phyloP scores from a whole-genome alignment of 2,888 invertebrate genomes.

The Charanyca ferruginea region DNA sequence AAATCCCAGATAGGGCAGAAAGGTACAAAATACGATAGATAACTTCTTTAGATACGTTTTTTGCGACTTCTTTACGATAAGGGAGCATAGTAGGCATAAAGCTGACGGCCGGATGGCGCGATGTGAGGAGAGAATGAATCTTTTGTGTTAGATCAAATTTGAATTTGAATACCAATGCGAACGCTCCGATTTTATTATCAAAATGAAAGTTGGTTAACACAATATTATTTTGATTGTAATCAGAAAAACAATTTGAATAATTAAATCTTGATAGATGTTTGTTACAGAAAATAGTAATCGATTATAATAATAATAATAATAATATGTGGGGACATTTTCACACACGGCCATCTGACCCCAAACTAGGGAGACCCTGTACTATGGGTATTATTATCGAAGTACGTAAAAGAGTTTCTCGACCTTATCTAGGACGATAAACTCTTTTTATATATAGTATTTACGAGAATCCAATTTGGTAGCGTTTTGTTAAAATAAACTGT shows the following conservation, averaged over 20 bases:
- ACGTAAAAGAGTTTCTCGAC: too few relatives aligned
- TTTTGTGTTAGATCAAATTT: constrained; percentile 61
- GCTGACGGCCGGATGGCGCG: constrained; percentile 40
- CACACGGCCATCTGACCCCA: too few relatives aligned
- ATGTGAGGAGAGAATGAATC: constrained; percentile 58
- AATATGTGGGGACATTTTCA: too few relatives aligned
- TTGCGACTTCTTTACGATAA: constrained; percentile 62
- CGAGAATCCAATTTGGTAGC: background rate
- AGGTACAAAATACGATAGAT: constrained; percentile 63
- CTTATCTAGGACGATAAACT: background rate
- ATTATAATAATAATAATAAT: too few relatives aligned
- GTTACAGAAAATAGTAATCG: constrained; percentile 21
- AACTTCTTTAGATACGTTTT: constrained; percentile 62
- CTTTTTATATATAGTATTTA: constrained; percentile 1
- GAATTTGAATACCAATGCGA: constrained; percentile 60
- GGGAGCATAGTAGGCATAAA: constrained; percentile 49
- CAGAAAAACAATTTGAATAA: constrained; percentile 52
- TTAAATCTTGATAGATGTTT: constrained; percentile 45
- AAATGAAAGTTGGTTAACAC: constrained; percentile 55
- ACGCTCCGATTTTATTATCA: constrained; percentile 49
- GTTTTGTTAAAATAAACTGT: too few relatives aligned
- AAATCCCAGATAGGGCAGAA: constrained; percentile 52
- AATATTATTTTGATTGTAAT: constrained; percentile 56
- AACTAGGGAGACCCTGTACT: too few relatives aligned
- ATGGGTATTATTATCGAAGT: constrained; percentile 18